A percentile compares a stretch with the other conserved stretches of the same genome.
These are phyloP conservation scores for Osmoderma eremita DNA, from an alignment of 2,888 invertebrate species.

Conservation along the genomic window DNA sequence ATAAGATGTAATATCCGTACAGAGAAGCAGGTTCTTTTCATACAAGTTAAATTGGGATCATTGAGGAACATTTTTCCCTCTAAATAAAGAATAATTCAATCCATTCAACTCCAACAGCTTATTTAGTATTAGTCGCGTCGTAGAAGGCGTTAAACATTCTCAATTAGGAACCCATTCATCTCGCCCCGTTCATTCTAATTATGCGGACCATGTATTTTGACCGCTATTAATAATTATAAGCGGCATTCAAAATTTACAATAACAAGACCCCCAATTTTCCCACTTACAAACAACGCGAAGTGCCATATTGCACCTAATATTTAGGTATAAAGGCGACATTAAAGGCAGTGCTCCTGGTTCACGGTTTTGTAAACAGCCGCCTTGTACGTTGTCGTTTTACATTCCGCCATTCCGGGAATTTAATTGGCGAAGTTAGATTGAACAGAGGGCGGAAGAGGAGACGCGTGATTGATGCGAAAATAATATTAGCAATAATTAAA, in stretches of 20 bases:
- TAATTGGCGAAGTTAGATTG: constrained; percentile 34
- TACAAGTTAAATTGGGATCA: too few species aligned
- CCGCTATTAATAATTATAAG: too few species aligned
- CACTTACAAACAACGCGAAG: neutral
- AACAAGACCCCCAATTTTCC: neutral
- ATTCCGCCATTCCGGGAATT: constrained; percentile 2
- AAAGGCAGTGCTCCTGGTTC: neutral
- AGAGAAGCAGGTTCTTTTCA: too few species aligned
- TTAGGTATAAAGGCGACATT: constrained; percentile 1
- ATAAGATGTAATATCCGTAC: too few species aligned
- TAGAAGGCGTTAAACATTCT: too few species aligned
- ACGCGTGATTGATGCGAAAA: constrained; percentile 34
- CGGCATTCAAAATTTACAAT: constrained; percentile 2
- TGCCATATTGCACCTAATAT: neutral
- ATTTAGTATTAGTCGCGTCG: too few species aligned
- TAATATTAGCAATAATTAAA: constrained; percentile 38
- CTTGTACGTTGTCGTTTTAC: neutral
- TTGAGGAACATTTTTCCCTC: too few species aligned
- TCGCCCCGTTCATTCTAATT: too few species aligned
- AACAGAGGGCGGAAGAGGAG: neutral
- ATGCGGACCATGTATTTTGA: too few species aligned
- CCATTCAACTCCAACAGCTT: too few species aligned
- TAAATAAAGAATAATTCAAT: too few species aligned
- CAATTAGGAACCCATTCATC: too few species aligned
- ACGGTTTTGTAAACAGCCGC: neutral